Evolutionary conservation across 2,888 invertebrate species (phyloP), one percentile per base, ranked within the genome.

Genomic region (Mycalesis mineus): DNA sequence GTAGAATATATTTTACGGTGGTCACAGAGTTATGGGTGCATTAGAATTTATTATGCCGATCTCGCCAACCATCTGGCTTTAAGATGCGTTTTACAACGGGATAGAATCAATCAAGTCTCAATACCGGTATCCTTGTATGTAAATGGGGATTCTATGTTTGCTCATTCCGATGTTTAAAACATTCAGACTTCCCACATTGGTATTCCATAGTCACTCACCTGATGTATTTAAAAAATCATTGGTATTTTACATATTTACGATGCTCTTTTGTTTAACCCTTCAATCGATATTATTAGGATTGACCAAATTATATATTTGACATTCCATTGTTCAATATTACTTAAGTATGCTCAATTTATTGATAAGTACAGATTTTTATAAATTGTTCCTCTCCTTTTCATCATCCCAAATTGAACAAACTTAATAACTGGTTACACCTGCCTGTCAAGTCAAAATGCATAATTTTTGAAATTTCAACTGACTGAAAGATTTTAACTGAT

Each of bases 1-100:
- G 65, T 61, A 61, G 63, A 60, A 56, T 59, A 68, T 69, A 66
- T 70, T 64, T 61, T 53, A 64, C 53, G 60, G 50, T 63, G 64
- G 63, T 67, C 61, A 56, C 56, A 62, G 61, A 66, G 48, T 68
- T 68, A 66, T 64, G 65, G 58, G 62, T 65, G 73, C 68, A 76
- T 79, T 70, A 73, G 74, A 77, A 80, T 82, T 74, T 69, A 78
- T 78, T 63, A 65, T 60, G 57, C 55, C 51, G 62, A 57, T 70
- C 66, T 66, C 70, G 68, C 70, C 60, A 72, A 78, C 77, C 80
- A 82, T 74, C 79, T 82, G 81, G 74, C 65, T 69, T 56, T 47
- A 45, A 49, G 54, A 57, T 57, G 58, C 55, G 56, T 55, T 57
- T 58, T 57, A 55, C 58, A 60, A 56, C 52, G 55, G 61, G 58